These are phyloP conservation scores for Perccottus glenii DNA, from an alignment of 2,113 vertebrate genomes.

Conservation along the genomic window DNA sequence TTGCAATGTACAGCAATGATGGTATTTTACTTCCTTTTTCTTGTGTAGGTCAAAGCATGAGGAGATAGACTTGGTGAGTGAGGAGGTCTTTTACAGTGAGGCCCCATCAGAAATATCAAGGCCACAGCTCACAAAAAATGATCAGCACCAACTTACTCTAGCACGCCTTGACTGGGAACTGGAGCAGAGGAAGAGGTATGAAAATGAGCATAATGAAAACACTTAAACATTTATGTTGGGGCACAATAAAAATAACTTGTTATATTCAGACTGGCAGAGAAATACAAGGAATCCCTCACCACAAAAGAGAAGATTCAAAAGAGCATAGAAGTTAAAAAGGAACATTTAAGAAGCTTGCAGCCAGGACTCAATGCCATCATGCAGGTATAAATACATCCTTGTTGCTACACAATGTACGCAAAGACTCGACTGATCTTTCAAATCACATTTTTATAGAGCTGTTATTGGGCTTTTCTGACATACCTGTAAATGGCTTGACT, in stretches of 20 bases:
- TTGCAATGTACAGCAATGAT: neutral
- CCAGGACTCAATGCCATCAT: constrained; percentile 96
- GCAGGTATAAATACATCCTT: constrained; percentile 81
- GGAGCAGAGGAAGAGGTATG: constrained; percentile 95
- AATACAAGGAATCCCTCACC: constrained; percentile 89
- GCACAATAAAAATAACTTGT: neutral
- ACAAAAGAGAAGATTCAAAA: constrained; percentile 96
- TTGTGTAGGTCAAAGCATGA: constrained; percentile 92
- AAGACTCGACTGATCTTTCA: too few relatives aligned
- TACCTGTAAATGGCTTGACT: neutral
- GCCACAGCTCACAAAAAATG: constrained; percentile 83
- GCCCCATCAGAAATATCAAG: constrained; percentile 91
- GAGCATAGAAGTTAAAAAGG: constrained; percentile 96
- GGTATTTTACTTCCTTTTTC: neutral
- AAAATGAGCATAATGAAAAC: neutral
- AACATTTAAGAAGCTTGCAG: constrained; percentile 95
- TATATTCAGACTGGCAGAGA: constrained; percentile 87
- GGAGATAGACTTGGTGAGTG: constrained; percentile 92
- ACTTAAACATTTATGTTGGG: neutral
- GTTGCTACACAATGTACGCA: neutral
- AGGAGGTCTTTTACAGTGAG: constrained; percentile 91
- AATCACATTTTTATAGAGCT: neutral
- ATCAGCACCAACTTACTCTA: constrained; percentile 95
- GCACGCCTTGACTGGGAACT: constrained; percentile 98
- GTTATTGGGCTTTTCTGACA: too few relatives aligned